A percentile compares a stretch with the other conserved stretches of the same genome.
phyloP scores from a whole-genome alignment of 2,113 vertebrate genomes.

The Setophaga coronata region DNA sequence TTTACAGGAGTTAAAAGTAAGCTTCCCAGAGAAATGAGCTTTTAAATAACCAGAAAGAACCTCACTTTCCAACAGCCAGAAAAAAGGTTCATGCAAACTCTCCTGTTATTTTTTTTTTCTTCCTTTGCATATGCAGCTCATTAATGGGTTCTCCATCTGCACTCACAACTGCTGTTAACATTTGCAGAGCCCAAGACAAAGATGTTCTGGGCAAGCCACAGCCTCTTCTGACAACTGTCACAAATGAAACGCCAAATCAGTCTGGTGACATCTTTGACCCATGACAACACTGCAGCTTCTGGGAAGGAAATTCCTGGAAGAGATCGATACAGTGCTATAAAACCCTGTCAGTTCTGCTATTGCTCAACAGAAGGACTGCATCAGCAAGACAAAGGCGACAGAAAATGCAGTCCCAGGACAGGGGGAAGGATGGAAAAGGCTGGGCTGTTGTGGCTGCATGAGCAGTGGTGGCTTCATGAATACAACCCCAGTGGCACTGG shows the following conservation, averaged over 20 bases:
- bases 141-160: conserved; percentile 18
- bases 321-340: neutral
- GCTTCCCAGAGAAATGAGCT: neutral
- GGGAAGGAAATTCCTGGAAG: conserved; percentile 48
- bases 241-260: conserved; percentile 6
- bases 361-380: neutral
- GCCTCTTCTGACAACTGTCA: conserved; percentile 11
- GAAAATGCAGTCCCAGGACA: neutral
- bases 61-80: neutral
- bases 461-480: neutral
- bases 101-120: neutral
- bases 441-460: fast-evolving
- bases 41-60: neutral
- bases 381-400: neutral
- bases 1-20: neutral
- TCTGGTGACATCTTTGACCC: conserved; percentile 41
- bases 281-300: neutral
- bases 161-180: conserved; percentile 28
- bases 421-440: neutral
- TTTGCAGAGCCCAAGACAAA: neutral
- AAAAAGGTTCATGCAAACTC: neutral
- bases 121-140: neutral
- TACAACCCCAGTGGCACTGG: neutral
- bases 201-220: neutral
- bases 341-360: conserved; percentile 3